phyloP scores from a whole-genome alignment of 2,113 vertebrate genomes.

The Falcunculus frontatus region DNA sequence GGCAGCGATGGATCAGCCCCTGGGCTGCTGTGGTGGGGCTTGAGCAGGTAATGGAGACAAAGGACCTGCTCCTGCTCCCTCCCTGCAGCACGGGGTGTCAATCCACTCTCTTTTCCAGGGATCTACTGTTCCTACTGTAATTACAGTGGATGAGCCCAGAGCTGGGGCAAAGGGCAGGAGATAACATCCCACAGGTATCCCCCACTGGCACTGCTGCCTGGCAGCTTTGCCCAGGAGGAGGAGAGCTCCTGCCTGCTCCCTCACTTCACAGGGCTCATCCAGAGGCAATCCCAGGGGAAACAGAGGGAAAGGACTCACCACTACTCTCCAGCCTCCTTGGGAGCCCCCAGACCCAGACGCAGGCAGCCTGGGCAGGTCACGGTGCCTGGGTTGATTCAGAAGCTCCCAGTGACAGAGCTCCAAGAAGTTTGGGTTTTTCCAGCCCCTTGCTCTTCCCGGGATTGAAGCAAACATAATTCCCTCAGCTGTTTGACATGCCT shows the following conservation, averaged over 20 bases:
- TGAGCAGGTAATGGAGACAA: neutral
- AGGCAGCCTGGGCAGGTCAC: neutral
- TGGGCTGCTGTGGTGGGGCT: neutral
- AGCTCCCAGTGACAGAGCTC: neutral
- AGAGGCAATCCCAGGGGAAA: neutral
- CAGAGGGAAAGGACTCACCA: neutral
- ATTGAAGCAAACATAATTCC: neutral
- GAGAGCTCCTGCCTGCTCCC: neutral
- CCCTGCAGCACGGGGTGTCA: neutral
- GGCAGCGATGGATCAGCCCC: neutral
- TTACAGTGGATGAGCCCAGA: neutral
- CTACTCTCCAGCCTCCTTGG: neutral
- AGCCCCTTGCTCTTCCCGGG: neutral
- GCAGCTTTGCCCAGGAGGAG: neutral
- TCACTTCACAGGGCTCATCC: neutral
- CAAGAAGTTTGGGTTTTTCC: neutral
- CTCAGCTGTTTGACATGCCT: neutral
- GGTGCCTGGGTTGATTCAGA: rapidly evolving
- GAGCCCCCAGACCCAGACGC: rapidly evolving
- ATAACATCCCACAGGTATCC: rapidly evolving
- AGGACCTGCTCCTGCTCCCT: neutral
- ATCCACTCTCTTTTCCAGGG: neutral
- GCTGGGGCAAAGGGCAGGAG: neutral
- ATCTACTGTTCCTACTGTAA: rapidly evolving
- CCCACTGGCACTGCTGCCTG: neutral